phyloP scores from a whole-genome alignment of 2,797 vertebrate genomes.

The Numenius phaeopus region DNA sequence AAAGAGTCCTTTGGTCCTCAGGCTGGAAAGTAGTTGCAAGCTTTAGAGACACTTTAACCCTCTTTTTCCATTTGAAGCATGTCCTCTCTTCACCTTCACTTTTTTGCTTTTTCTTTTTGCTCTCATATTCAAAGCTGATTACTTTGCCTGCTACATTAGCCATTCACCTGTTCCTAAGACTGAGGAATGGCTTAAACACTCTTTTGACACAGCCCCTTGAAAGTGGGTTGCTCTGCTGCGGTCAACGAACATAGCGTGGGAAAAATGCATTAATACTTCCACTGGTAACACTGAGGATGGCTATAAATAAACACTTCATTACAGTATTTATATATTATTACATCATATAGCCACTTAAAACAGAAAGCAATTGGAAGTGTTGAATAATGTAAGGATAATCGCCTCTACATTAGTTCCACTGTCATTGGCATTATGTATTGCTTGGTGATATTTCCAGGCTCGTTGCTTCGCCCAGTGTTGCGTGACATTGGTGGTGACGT shows the following conservation, averaged over 20 bases:
- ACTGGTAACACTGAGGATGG: background rate
- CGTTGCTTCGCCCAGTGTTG: slow-evolving; percentile 35
- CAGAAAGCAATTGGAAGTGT: slow-evolving; percentile 64
- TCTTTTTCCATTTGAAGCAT: background rate
- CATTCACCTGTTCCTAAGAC: background rate
- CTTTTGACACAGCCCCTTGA: slow-evolving; percentile 17
- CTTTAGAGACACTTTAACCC: background rate
- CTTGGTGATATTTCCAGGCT: slow-evolving; percentile 45
- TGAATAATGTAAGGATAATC: slow-evolving; percentile 73
- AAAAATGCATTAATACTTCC: slow-evolving; percentile 70
- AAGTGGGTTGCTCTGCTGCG: slow-evolving; percentile 5
- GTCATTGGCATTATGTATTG: slow-evolving; percentile 72
- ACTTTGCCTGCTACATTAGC: background rate
- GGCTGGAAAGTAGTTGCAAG: background rate
- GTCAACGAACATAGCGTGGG: slow-evolving; percentile 67
- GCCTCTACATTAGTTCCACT: slow-evolving; percentile 72
- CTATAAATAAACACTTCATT: slow-evolving; percentile 72
- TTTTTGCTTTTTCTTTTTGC: background rate
- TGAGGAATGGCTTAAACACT: slow-evolving; percentile 31
- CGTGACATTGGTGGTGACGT: slow-evolving; percentile 60
- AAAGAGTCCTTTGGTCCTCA: background rate
- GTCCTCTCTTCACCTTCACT: slow-evolving; percentile 1
- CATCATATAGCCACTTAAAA: slow-evolving; percentile 73
- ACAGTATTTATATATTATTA: slow-evolving; percentile 77
- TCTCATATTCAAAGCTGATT: background rate